Conservation (phyloP, 2,888 invertebrate species). For the Brachylomia viminalis region DNA sequence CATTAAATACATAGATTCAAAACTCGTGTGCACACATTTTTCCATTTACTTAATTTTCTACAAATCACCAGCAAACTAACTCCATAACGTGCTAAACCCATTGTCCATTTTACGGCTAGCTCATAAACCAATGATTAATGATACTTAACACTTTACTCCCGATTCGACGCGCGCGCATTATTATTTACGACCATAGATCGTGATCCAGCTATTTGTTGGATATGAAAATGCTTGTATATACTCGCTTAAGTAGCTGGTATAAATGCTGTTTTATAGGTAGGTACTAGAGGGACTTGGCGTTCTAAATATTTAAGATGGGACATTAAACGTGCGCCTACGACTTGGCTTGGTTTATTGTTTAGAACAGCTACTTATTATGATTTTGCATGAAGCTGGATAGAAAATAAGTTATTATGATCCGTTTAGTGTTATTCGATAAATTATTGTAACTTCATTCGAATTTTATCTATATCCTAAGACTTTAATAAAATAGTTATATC, state of each 20-base stretch:
- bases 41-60: conserved; percentile 52
- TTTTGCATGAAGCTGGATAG: background rate
- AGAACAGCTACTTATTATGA: background rate
- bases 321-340: conserved; percentile 11
- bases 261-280: background rate
- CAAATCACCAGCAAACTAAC: conserved; percentile 29
- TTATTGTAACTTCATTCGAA: too few species aligned
- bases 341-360: background rate
- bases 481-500: too few species aligned
- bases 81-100: conserved; percentile 34
- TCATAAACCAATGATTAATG: conserved; percentile 69
- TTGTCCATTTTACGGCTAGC: conserved; percentile 61
- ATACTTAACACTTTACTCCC: conserved; percentile 64
- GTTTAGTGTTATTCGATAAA: too few species aligned
- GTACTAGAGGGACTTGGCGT: conserved; percentile 58
- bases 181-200: conserved; percentile 72
- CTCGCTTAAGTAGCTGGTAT: conserved; percentile 10
- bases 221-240: conserved; percentile 31
- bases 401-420: too few species aligned
- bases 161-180: conserved; percentile 64
- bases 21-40: conserved; percentile 9
- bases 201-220: conserved; percentile 76
- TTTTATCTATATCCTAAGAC: background rate
- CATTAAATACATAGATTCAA: background rate
- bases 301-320: conserved; percentile 58